Percentiles rank a stretch among this genome's conserved stretches.
Conservation (phyloP, 2,888 invertebrate genomes). For the Rhagium mordax region DNA sequence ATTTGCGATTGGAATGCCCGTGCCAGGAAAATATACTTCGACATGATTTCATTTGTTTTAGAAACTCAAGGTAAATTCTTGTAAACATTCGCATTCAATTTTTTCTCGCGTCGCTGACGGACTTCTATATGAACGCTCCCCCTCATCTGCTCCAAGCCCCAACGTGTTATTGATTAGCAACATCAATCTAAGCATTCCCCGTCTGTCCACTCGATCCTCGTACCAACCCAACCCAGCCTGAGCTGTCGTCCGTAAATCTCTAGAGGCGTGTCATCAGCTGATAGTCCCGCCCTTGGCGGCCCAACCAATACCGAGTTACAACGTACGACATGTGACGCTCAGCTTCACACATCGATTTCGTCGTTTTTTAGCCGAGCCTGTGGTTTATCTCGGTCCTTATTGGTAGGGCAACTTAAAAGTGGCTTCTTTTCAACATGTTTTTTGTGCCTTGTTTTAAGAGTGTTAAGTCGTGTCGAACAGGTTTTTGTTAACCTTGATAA, state of each 20-base stretch:
- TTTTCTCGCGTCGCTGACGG: background rate
- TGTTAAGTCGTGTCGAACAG: slow-evolving; percentile 9
- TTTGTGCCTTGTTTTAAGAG: slow-evolving; percentile 18
- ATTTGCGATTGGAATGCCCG: background rate
- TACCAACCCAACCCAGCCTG: slow-evolving; percentile 24
- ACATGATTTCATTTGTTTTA: background rate
- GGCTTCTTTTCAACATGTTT: slow-evolving; percentile 4
- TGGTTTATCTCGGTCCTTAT: slow-evolving; percentile 38
- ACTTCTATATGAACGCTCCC: background rate
- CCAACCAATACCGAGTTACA: slow-evolving; percentile 39
- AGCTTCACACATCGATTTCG: slow-evolving; percentile 50
- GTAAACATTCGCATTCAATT: background rate
- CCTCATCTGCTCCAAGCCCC: slow-evolving; percentile 10
- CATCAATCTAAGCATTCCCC: slow-evolving; percentile 30
- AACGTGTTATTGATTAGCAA: slow-evolving; percentile 27
- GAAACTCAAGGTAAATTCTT: background rate
- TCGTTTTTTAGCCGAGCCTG: slow-evolving; percentile 41
- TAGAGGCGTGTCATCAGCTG: slow-evolving; percentile 43
- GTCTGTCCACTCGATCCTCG: slow-evolving; percentile 26
- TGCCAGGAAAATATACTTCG: background rate
- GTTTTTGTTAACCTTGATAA: slow-evolving; percentile 19
- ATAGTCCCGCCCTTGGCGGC: slow-evolving; percentile 22
- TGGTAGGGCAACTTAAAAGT: slow-evolving; percentile 34
- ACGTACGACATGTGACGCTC: slow-evolving; percentile 34
- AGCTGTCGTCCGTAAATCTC: slow-evolving; percentile 38